A percentile compares a stretch with the other conserved stretches of the same genome.
Conservation (phyloP, 2,797 vertebrate species). For the Hydrophis major region DNA sequence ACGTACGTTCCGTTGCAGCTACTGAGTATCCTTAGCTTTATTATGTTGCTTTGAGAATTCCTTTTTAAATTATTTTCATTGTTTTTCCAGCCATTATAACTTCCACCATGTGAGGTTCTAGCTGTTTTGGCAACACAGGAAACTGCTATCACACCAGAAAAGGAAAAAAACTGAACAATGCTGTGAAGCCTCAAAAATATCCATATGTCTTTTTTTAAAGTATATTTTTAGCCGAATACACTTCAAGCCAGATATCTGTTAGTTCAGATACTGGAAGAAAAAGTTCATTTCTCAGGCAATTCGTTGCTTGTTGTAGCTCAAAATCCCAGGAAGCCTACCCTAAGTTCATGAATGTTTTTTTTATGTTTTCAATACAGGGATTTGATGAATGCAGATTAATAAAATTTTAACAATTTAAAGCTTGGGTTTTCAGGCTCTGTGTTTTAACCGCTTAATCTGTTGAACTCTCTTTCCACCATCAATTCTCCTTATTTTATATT, state of each 20-base stretch:
- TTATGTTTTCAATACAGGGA: neutral
- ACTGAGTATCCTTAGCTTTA: neutral
- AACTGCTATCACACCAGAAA: neutral
- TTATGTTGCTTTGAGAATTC: neutral
- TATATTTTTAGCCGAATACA: neutral
- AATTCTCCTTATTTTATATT: neutral
- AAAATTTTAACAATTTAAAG: neutral
- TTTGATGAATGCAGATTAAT: neutral
- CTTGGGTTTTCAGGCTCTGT: neutral
- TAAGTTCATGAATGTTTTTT: neutral
- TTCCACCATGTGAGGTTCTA: neutral
- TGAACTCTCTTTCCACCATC: neutral
- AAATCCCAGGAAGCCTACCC: neutral
- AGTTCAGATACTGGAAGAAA: neutral
- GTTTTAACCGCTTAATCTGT: neutral
- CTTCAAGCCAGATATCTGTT: neutral
- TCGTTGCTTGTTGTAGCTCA: neutral
- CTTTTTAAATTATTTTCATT: neutral
- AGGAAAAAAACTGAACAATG: neutral
- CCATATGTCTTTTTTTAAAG: neutral
- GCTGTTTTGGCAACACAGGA: neutral
- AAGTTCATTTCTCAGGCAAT: neutral
- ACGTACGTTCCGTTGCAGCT: neutral
- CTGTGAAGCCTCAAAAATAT: neutral
- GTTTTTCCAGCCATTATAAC: neutral